Conservation (phyloP, 2,113 vertebrate genomes). For the Urocynchramus pylzowi region DNA sequence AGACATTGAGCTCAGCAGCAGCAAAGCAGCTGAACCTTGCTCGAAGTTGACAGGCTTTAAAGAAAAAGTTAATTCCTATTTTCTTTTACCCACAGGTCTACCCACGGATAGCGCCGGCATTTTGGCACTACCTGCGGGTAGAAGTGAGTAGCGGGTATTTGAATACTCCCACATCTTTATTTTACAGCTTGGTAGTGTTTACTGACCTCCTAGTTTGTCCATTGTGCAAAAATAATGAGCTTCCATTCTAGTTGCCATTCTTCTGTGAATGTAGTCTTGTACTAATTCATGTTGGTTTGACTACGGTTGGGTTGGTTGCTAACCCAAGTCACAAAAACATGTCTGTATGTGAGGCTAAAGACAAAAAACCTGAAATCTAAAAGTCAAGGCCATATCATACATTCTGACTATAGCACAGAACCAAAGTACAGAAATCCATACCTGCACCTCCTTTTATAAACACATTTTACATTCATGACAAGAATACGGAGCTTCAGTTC, state of each 20-base stretch:
- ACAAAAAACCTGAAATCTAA: background rate
- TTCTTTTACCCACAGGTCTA: constrained; percentile 76
- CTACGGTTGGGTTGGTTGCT: background rate
- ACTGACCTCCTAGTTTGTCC: constrained; percentile 25
- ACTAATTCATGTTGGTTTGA: constrained; percentile 37
- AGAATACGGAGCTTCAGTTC: constrained; percentile 25
- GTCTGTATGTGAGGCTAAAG: background rate
- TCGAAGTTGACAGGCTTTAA: constrained; percentile 37
- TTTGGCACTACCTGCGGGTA: constrained; percentile 82
- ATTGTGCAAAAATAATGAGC: constrained; percentile 32
- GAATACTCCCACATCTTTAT: constrained; percentile 59
- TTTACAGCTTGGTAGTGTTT: constrained; percentile 31
- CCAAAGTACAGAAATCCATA: constrained; percentile 12
- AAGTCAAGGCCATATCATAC: constrained; percentile 35
- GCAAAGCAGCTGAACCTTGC: background rate
- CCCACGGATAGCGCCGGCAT: constrained; percentile 77
- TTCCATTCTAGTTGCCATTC: constrained; percentile 55
- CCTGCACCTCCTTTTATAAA: constrained; percentile 5
- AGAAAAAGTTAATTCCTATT: constrained; percentile 70
- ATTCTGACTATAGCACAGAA: constrained; percentile 2
- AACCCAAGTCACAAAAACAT: background rate
- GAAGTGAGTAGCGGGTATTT: constrained; percentile 74
- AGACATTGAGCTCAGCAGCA: background rate
- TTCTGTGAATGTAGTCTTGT: constrained; percentile 34
- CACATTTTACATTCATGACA: constrained; percentile 36